Evolutionary conservation across 35 echinoderm and acorn worm genomes (phyloP), one percentile per base, ranked within the genome.

Genomic region (Chiridota heheva): DNA sequence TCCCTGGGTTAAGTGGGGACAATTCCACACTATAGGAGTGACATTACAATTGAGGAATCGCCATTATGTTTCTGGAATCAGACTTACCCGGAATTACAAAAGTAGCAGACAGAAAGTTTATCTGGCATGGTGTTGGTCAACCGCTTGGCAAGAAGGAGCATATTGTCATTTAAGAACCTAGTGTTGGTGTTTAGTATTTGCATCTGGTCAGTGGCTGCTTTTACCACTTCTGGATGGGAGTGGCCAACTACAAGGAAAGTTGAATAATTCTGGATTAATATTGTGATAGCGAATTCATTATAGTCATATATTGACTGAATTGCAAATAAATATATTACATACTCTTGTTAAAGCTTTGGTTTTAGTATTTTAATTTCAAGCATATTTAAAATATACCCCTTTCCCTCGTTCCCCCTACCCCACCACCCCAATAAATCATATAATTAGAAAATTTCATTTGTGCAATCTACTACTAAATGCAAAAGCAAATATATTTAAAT

Each of bases 51-150:
- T 6, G 17, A 76, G 72, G 34, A 56, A 43, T 12, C 2, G 5
- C 36, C 48, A 4, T 63, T 22, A 32, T 32, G 0, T 42, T 0
- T 42, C 36, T 27, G 2, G 32, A 61, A 10, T 42, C 4, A 58
- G 40, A 60, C 89, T 58, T 91, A 97, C 93, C 93, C 93, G 36
- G 93, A 97, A 51, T 97, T 97, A 40, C 67, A 72, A 44, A 97
- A 80, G 75, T 87, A 97, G 43, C 83, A 87, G 1, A 86, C 79
- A 25, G 61, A 84, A 1, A 97, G 64, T 44, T 88, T 91, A 6
- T 81, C 84, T 55, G 93, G 93, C 25, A 97, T 32, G 16, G 84
- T 86, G 40, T 82, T 79, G 3, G 93, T 97, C 5, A 97, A 39
- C 40, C 62, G 69, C 34, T 97, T 69, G 22, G 93, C 93, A 44